Conservation (phyloP, 2,888 invertebrate species). For the Nomada fucata region DNA sequence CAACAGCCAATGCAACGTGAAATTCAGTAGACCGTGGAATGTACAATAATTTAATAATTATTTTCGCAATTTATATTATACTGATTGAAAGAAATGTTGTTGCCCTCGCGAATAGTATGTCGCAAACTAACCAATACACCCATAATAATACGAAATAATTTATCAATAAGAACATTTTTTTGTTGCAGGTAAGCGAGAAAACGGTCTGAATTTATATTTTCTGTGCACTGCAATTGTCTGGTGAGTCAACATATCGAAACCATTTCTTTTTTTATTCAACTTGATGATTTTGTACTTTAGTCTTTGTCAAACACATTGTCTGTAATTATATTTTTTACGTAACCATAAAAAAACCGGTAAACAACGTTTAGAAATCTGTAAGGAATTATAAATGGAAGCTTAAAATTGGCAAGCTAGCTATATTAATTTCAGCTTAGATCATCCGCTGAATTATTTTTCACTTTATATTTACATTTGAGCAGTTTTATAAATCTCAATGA, state of each 20-base stretch:
- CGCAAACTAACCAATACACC: not conserved
- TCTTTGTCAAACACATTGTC: too few species aligned
- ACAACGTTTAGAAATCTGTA: too few species aligned
- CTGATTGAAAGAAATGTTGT: not conserved
- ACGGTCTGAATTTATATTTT: not conserved
- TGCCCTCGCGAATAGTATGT: not conserved
- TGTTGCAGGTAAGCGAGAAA: constrained; percentile 57
- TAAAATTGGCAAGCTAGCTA: too few species aligned
- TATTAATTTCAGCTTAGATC: too few species aligned
- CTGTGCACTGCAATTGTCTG: not conserved
- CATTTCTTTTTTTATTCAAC: not conserved
- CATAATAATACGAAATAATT: not conserved
- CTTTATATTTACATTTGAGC: too few species aligned
- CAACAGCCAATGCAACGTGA: constrained; percentile 43
- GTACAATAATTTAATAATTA: constrained; percentile 38
- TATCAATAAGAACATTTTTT: constrained; percentile 18
- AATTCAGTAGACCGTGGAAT: constrained; percentile 41
- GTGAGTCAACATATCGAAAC: constrained; percentile 33
- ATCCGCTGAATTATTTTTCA: too few species aligned
- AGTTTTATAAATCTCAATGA: too few species aligned
- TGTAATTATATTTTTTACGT: too few species aligned
- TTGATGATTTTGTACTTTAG: too few species aligned
- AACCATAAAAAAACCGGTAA: too few species aligned
- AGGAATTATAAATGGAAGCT: too few species aligned
- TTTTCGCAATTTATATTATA: not conserved